Base-by-base conservation (phyloP, 2,797 vertebrate species). In the Ctenochaetus hawaiiensis region DNA sequence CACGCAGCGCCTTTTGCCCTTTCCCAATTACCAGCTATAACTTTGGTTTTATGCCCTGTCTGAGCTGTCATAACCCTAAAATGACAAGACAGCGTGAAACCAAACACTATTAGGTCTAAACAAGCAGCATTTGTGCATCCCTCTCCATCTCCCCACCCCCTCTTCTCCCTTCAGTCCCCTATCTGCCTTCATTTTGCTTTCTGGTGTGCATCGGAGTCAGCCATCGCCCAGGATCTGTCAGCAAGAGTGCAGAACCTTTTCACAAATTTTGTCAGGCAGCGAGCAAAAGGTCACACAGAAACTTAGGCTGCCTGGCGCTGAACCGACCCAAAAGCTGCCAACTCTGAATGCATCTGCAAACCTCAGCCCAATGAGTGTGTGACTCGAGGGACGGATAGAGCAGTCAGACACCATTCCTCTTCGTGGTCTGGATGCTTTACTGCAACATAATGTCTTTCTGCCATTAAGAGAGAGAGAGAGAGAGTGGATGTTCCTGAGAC, bases 211-310 rank as follows among this genome's bases (percentile, higher is more conserved):
- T 87, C 73, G 48, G 56, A 64, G 66, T 80, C 83, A 59, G 64
- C 37, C 53, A 61, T 78, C 69, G 1, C 39, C 44, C 5, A 3
- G 26, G 52, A 65, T 62, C 73, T 39, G 75, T 77, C 83, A 78
- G 82, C 64, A 58, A 67, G 66, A 67, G 67, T 75, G 68, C 68
- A 5, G 72, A 81, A 84, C 81, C 81, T 89, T 87, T 92, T 87
- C 84, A 87, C 68, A 77, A 78, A 81, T 75, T 34, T 83, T 78
- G 78, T 89, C 89, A 65, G 53, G 26, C 57, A 45, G 47, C 12
- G 8, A 74, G 43, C 62, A 45, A 92, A 93, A 93, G 91, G 90
- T 93, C 88, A 84, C 74, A n/a, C 71, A 13, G 75, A 53, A 66
- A 81, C 87, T 70, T 70, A 60, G 70, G 43, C 66, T 2, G 56